phyloP scores from a whole-genome alignment of 1,140 invertebrate genomes.

The Drosophila sechellia region DNA sequence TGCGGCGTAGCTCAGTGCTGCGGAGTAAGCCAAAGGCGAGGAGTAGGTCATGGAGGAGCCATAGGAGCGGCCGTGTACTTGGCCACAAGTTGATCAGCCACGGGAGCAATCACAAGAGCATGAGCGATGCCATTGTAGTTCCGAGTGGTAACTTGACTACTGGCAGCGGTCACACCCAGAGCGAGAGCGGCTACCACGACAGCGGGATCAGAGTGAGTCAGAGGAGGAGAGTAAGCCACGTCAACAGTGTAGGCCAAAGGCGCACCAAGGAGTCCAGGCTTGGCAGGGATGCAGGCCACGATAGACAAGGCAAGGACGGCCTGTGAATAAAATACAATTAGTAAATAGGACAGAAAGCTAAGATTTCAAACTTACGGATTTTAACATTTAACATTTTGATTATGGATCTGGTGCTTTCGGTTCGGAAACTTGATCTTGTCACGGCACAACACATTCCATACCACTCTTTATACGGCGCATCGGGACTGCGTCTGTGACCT shows the following conservation, averaged over 20 bases:
- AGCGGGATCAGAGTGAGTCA: constrained; percentile 44
- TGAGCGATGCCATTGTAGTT: constrained; percentile 84
- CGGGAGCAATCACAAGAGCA: constrained; percentile 44
- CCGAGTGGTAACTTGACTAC: constrained; percentile 84
- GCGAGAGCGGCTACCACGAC: constrained; percentile 66
- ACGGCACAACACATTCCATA: neutral
- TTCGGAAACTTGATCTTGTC: constrained; percentile 18
- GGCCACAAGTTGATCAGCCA: constrained; percentile 14
- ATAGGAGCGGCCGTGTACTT: constrained; percentile 12
- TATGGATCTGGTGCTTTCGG: constrained; percentile 1
- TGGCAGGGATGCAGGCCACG: constrained; percentile 63
- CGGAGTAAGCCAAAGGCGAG: neutral
- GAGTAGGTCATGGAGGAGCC: too few relatives aligned
- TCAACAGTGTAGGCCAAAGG: constrained; percentile 25
- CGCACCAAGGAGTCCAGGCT: constrained; percentile 60
- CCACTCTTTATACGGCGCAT: neutral
- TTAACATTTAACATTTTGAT: constrained; percentile 76
- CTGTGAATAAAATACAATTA: constrained; percentile 13
- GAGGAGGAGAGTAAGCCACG: constrained; percentile 17
- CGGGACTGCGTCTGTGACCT: neutral
- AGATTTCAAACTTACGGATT: constrained; percentile 49
- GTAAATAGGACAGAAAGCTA: neutral
- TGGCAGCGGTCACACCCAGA: constrained; percentile 82
- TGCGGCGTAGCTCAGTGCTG: constrained; percentile 15
- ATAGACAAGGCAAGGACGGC: constrained; percentile 76